Base-by-base conservation (phyloP, 2,113 vertebrate species). In the Plectropomus leopardus region DNA sequence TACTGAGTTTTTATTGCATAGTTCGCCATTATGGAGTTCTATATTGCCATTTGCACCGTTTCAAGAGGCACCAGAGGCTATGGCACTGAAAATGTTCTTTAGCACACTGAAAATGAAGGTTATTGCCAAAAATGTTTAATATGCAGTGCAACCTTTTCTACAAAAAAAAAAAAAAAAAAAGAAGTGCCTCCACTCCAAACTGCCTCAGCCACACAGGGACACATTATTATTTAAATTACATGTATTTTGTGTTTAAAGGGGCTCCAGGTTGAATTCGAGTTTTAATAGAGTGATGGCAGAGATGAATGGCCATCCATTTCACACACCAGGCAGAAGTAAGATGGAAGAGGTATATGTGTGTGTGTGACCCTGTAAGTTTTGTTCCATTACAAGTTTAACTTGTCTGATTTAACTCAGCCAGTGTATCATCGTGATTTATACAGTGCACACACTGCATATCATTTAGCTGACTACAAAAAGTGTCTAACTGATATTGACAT, bases 371-470 rank as follows among this genome's bases (percentile, higher is more conserved):
- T 45, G n/a, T 42, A 32, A 9, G 61, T 58, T 72, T 53, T 47
- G 5, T 82, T 45, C n/a, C 34, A 72, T 64, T 57, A 69, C 58
- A 76, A 48, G 36, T 66, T 79, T 57, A 74, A 63, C 57, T 65
- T 71, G 44, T 55, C 57, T 48, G 30, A 57, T 65, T 28, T 65
- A 28, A 60, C 53, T 55, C 3, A 4, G 36, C 30, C 28, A 42
- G 5, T 65, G 19, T 44, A 64, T 73, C 64, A 65, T 47, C 32
- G 15, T 72, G 55, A 80, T 68, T 83, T 72, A 80, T 76, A 42
- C 57, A 70, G 54, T 67, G 66, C 13, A 7, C 42, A 71, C 54
- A 6, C 23, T 45, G n/a, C 65, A 53, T 51, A 67, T 67, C 42
- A 59, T 76, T 67, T 32, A 68, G 66, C 42, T 50, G 26, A 67